phyloP scores from a whole-genome alignment of 2,113 vertebrate species.

The Paradoxurus hermaphroditus region DNA sequence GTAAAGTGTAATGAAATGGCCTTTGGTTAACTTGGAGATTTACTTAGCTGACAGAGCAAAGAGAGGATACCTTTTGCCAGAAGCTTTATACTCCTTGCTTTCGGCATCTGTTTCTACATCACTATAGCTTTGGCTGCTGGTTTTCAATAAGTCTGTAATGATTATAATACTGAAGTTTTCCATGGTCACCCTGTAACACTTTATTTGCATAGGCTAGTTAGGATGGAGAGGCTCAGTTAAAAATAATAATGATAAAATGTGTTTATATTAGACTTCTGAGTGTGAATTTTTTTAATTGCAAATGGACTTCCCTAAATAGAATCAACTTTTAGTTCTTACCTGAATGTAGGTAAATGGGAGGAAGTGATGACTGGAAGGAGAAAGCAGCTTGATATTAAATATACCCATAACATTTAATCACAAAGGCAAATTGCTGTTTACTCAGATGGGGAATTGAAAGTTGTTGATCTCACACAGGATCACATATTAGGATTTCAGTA shows the following conservation, averaged over 20 bases:
- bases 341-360: constrained; percentile 57
- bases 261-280: constrained; percentile 33
- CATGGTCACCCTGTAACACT: background rate
- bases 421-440: constrained; percentile 69
- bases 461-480: constrained; percentile 32
- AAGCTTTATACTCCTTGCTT: background rate
- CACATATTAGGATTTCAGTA: background rate
- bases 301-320: constrained; percentile 51
- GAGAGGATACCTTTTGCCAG: background rate
- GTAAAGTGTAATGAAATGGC: background rate
- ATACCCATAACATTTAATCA: constrained; percentile 74
- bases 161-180: background rate
- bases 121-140: background rate
- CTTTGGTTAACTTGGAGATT: background rate
- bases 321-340: constrained; percentile 49
- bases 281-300: constrained; percentile 25
- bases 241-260: background rate
- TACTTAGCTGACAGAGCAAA: background rate
- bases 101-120: background rate
- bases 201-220: background rate
- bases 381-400: constrained; percentile 61
- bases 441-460: constrained; percentile 31
- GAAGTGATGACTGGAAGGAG: constrained; percentile 48
- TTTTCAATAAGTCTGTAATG: background rate
- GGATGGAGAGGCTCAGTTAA: background rate